phyloP scores from a whole-genome alignment of 2,888 invertebrate genomes.

The Agrotis clavis region DNA sequence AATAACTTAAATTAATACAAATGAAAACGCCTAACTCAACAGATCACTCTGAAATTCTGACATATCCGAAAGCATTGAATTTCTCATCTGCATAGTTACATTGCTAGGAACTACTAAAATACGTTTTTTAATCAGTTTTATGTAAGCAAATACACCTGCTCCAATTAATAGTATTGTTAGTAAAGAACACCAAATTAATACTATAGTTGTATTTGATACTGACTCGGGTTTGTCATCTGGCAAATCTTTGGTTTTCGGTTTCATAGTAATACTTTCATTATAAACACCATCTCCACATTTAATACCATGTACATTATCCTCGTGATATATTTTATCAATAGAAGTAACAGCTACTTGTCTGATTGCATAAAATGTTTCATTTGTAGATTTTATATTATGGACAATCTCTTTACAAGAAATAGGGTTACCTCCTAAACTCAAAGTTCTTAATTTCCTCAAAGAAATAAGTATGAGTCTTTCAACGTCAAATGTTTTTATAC shows the following conservation, averaged over 20 bases:
- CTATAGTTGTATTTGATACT: constrained; percentile 50
- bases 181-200: constrained; percentile 68
- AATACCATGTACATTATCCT: constrained; percentile 87
- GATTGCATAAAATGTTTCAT: constrained; percentile 64
- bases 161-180: constrained; percentile 67
- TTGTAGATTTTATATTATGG: constrained; percentile 72
- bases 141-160: constrained; percentile 49
- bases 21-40: constrained; percentile 34
- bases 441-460: constrained; percentile 73
- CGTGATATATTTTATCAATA: constrained; percentile 83
- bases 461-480: constrained; percentile 75
- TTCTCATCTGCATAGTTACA: constrained; percentile 71
- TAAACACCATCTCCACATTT: constrained; percentile 77
- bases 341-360: constrained; percentile 81
- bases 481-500: constrained; percentile 79
- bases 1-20: background rate
- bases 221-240: background rate
- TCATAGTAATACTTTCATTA: constrained; percentile 41
- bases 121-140: constrained; percentile 60
- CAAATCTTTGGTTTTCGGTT: constrained; percentile 4
- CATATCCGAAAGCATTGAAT: constrained; percentile 72
- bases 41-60: constrained; percentile 75
- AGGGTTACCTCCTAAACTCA: constrained; percentile 86
- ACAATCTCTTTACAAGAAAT: constrained; percentile 84
- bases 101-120: constrained; percentile 60